Percentiles rank a stretch among this genome's conserved stretches.
Evolutionary conservation across 30 jellyfish, hydroid and myxozoan species (phyloP).

Genomic region (Phacellophora camtschatica): DNA sequence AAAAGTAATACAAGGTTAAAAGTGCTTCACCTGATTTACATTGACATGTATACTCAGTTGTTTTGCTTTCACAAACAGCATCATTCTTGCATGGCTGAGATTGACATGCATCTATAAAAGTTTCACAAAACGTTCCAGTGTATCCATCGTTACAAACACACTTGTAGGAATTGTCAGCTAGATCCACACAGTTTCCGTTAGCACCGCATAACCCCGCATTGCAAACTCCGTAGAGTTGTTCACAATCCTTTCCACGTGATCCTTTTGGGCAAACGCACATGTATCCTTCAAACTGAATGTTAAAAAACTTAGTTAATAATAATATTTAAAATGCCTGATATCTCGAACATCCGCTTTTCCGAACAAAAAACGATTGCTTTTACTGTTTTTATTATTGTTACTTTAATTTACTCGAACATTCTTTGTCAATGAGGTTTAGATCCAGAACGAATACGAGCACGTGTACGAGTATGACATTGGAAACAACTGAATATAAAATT

Average conservation of each 20-base stretch:
- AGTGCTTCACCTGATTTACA: constrained; percentile 56
- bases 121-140: constrained; percentile 87
- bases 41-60: constrained; percentile 61
- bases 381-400: too few species aligned
- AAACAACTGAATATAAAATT: too few species aligned
- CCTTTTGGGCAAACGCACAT: constrained; percentile 84
- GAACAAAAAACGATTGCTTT: too few species aligned
- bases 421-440: too few species aligned
- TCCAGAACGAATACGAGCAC: too few species aligned
- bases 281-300: constrained; percentile 76
- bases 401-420: too few species aligned
- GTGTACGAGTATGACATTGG: too few species aligned
- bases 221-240: constrained; percentile 58
- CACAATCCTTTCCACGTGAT: constrained; percentile 78
- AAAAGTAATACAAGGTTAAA: background rate
- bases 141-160: constrained; percentile 85
- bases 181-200: constrained; percentile 72
- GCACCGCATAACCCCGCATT: constrained; percentile 64
- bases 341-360: too few species aligned
- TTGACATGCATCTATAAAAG: constrained; percentile 72
- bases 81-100: constrained; percentile 76
- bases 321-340: too few species aligned
- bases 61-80: constrained; percentile 66
- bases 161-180: constrained; percentile 73
- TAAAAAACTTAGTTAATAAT: too few species aligned